Base-by-base conservation (phyloP, 2,888 invertebrate genomes). In the Neria commutata region DNA sequence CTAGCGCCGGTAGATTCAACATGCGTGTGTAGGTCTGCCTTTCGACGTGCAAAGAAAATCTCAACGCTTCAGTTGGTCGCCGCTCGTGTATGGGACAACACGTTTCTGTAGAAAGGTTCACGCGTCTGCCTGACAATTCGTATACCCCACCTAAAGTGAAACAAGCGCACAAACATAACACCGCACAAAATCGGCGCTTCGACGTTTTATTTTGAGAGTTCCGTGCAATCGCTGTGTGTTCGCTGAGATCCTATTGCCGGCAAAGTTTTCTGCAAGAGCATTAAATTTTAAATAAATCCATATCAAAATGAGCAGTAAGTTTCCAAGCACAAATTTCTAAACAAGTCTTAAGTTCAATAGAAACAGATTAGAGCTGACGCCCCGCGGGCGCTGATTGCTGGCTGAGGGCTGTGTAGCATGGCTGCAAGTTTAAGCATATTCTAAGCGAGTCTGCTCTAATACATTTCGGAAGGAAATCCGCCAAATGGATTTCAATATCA, bases 251-350 rank as follows among this genome's bases (percentile, higher is more conserved):
- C n/a, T n/a, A n/a, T n/a, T n/a, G n/a, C n/a, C n/a, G n/a, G n/a
- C n/a, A n/a, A n/a, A n/a, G n/a, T n/a, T n/a, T n/a, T n/a, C n/a
- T n/a, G n/a, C n/a, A n/a, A n/a, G n/a, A 17, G 23, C 51, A 34
- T 24, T 24, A 34, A 37, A 14, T 42, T 42, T 37, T 48, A 54
- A 61, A 61, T 37, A 62, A 60, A 65, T 59, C 40, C 25, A 24
- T 52, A 52, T 66, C 72, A 72, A 74, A 72, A 72, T 72, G 72
- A 72, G 72, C 72, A 73, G 72, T 72, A 72, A 72, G 72, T 72
- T 70, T 65, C 42, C 19, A 42, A 37, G 37, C 37, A 37, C 6
- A 37, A 37, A 37, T 11, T 37, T 4, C 6, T n/a, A 37, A 8
- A 6, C 37, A 29, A n/a, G n/a, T n/a, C n/a, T 63, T 61, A 56